Evolutionary conservation across 2,888 invertebrate species (phyloP), one percentile per base, ranked within the genome.

Genomic region (Protonemura montana): DNA sequence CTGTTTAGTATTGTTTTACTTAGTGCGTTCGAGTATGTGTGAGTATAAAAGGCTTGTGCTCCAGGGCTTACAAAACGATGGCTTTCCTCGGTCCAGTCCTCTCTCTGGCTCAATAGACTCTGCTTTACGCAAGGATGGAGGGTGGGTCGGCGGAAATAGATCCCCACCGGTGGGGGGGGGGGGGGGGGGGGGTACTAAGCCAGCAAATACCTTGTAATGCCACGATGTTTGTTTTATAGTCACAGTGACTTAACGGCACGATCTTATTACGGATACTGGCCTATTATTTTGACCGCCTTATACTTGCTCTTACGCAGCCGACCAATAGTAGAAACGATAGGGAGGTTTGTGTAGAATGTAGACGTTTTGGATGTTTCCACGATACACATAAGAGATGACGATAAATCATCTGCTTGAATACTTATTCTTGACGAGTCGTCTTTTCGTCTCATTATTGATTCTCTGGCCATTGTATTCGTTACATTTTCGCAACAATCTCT

Each of bases 161-260:
- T 59, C 59, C 81, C 81, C 30, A 30, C 29, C 30, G 5, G n/a
- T n/a, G n/a, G n/a, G n/a, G n/a, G n/a, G n/a, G n/a, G n/a, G n/a
- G n/a, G n/a, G n/a, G n/a, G n/a, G n/a, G n/a, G 41, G 82, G 82
- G 27, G 41, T 42, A 41, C 42, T 82, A 82, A 82, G 82, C 82
- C 27, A 41, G 82, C 82, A 82, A 82, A 82, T 82, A 82, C 82
- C 82, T 82, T 82, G 82, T 42, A 83, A 81, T 42, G 35, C 35
- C 35, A 83, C 35, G 82, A 42, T 83, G 82, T 83, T 41, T 81
- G 29, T 81, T 81, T 81, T 81, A 81, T 81, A 30, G 81, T 35
- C 35, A 3, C 30, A 59, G 30, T 29, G 81, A 81, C 81, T 81
- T 81, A 81, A 30, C 81, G 29, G 81, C 29, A 27, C 81, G 30